A percentile compares a stretch with the other conserved stretches of the same genome.
These are phyloP conservation scores for Lamellibrachia satsuma DNA, from an alignment of 2,888 invertebrate genomes.

Conservation along the genomic window DNA sequence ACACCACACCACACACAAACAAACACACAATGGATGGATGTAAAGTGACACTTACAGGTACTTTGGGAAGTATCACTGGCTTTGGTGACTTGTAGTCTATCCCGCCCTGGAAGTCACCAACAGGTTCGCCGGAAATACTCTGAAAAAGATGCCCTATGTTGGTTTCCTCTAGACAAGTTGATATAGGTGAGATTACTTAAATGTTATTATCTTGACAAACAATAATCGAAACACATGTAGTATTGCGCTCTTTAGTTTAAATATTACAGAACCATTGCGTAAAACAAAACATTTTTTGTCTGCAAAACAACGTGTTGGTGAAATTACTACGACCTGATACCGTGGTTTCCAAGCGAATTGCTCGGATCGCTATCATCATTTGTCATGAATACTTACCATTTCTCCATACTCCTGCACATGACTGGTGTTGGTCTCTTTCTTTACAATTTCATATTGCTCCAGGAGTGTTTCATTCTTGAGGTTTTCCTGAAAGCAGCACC, in stretches of 20 bases:
- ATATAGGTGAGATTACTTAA: neutral
- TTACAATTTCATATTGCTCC: conserved; percentile 69
- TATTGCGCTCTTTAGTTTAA: neutral
- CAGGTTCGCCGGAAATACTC: conserved; percentile 36
- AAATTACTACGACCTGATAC: neutral
- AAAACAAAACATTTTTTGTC: neutral
- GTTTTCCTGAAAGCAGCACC: conserved; percentile 63
- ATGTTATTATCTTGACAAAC: neutral
- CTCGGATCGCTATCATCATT: neutral
- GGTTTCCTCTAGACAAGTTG: neutral
- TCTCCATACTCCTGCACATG: conserved; percentile 72
- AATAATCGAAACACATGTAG: neutral
- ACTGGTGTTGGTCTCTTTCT: conserved; percentile 70
- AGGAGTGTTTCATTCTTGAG: conserved; percentile 68
- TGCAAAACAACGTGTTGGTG: no score
- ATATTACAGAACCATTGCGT: neutral
- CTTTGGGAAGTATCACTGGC: neutral
- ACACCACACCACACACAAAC: no score
- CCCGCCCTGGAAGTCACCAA: conserved; percentile 34
- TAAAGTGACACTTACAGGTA: neutral
- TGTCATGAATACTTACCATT: conserved; percentile 41
- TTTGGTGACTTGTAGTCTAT: no score
- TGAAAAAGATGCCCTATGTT: conserved; percentile 18
- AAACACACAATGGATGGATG: no score
- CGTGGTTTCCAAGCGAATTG: neutral